Base-by-base conservation (phyloP, 1,140 invertebrate genomes). In the Bombus fervidus region DNA sequence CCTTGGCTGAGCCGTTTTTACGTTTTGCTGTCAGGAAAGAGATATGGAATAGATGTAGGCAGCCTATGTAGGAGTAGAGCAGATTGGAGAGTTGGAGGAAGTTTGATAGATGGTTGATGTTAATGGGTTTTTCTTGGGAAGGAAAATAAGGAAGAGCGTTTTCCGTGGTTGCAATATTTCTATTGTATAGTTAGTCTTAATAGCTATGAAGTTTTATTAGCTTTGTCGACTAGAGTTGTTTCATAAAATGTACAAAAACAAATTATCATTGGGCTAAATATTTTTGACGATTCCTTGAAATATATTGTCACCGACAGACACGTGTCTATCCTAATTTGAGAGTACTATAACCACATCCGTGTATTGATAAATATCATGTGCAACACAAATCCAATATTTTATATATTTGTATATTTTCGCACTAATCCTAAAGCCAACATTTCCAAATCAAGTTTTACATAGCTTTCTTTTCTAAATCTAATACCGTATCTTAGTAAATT, bases 1-100 rank as follows among this genome's bases (percentile, higher is more conserved):
- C 68, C 66, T 84, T 81, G 68, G 75, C 74, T 71, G 57, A 64
- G 69, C 57, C 66, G 53, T 86, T 47, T 31, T 22, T 18, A 18
- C 34, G 66, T 37, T 10, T 47, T 41, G 12, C 39, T 72, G 37
- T 15, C 12, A 2, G 47, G 12, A 0, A 22, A 69, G 10, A n/a
- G 28, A 62, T 12, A 13, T 62, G 37, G 37, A 6, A 39, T 71
- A 37, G 34, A 39, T 10, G 8, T 37, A 39, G 68, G 31, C 3
- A 12, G 18, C 4, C 0, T 2, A 68, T 18, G 31, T 12, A 31
- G 5, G 5, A 28, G 9, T 59, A 59, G 25, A 25, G 47, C 47
- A 53, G 47, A 53, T 53, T 53, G 18, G 47, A 53, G 18, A 53
- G 22, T 59, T 59, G 25, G 25, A 59, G 22, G 22, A 28, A 25